A percentile compares a stretch with the other conserved stretches of the same genome.
These are phyloP conservation scores for Trichacis sp. DNA, from an alignment of 2,888 invertebrate genomes.

Conservation along the genomic window DNA sequence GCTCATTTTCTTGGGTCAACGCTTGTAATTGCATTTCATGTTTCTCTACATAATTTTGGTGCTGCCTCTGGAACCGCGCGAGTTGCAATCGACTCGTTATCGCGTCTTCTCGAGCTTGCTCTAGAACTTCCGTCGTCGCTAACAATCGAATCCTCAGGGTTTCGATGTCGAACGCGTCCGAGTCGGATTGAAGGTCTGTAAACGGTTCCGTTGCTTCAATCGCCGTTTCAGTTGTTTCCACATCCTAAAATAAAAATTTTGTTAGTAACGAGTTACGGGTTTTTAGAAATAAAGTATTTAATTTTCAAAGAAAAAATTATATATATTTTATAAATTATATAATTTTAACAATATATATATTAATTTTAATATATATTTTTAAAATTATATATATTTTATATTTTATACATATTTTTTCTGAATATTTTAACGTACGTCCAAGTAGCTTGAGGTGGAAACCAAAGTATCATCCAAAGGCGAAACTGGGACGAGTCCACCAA, in stretches of 20 bases:
- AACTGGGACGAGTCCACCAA: conserved; percentile 64
- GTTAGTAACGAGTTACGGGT: no score
- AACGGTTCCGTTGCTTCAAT: conserved; percentile 62
- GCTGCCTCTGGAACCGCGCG: conserved; percentile 63
- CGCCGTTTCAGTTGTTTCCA: conserved; percentile 60
- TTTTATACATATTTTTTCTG: no score
- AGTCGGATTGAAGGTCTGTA: conserved; percentile 48
- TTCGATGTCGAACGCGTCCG: conserved; percentile 55
- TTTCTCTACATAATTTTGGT: conserved; percentile 64
- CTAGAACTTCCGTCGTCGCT: conserved; percentile 60
- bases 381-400: no score
- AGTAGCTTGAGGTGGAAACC: conserved; percentile 62
- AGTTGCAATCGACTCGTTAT: conserved; percentile 59
- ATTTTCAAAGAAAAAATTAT: no score
- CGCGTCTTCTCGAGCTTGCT: conserved; percentile 64
- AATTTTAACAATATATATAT: no score
- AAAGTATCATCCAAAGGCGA: conserved; percentile 65
- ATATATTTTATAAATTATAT: no score
- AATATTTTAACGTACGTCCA: conserved; percentile 67
- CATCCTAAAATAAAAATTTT: conserved; percentile 50
- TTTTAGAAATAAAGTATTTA: no score
- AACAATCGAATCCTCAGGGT: conserved; percentile 55
- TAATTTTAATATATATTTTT: no score
- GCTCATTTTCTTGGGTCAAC: conserved; percentile 84
- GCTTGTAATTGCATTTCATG: conserved; percentile 72